A percentile compares a stretch with the other conserved stretches of the same genome.
Conservation (phyloP, 2,888 invertebrate species). For the Mylabris sibirica region DNA sequence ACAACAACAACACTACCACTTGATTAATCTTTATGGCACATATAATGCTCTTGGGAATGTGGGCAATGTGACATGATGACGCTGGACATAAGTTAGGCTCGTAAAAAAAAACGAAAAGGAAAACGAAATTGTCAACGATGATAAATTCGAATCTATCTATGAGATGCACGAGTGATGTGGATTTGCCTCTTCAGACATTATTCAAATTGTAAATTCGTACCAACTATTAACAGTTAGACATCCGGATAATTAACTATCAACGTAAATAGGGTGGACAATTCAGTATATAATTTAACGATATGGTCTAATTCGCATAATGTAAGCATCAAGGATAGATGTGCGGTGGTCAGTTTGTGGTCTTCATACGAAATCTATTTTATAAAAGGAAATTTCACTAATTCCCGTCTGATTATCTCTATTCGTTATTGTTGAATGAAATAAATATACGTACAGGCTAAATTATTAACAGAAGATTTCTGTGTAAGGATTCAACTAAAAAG, state of each 20-base stretch:
- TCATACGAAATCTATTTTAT: slow-evolving; percentile 31
- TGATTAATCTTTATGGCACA: slow-evolving; percentile 10
- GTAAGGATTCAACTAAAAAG: slow-evolving; percentile 13
- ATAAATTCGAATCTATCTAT: not conserved
- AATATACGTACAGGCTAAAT: not conserved
- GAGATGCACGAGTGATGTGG: not conserved
- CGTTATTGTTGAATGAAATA: not conserved
- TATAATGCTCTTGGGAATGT: slow-evolving; percentile 11
- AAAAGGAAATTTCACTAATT: slow-evolving; percentile 8
- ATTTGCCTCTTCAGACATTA: not conserved
- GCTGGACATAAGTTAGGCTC: not conserved
- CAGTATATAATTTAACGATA: slow-evolving; percentile 26
- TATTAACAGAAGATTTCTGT: slow-evolving; percentile 9
- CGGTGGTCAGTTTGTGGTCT: slow-evolving; percentile 34
- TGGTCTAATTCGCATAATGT: slow-evolving; percentile 13
- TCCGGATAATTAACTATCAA: slow-evolving; percentile 29
- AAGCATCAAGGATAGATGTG: slow-evolving; percentile 27
- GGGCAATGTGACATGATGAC: slow-evolving; percentile 10
- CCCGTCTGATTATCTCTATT: not conserved
- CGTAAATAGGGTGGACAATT: slow-evolving; percentile 29
- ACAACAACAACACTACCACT: not conserved
- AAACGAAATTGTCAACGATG: not conserved
- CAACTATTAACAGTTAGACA: slow-evolving; percentile 25
- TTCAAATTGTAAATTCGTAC: slow-evolving; percentile 19
- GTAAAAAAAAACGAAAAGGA: not conserved